Percentiles rank a stretch among this genome's conserved stretches.
phyloP scores from a whole-genome alignment of 2,113 vertebrate genomes.

The Amblyopsis rosae region DNA sequence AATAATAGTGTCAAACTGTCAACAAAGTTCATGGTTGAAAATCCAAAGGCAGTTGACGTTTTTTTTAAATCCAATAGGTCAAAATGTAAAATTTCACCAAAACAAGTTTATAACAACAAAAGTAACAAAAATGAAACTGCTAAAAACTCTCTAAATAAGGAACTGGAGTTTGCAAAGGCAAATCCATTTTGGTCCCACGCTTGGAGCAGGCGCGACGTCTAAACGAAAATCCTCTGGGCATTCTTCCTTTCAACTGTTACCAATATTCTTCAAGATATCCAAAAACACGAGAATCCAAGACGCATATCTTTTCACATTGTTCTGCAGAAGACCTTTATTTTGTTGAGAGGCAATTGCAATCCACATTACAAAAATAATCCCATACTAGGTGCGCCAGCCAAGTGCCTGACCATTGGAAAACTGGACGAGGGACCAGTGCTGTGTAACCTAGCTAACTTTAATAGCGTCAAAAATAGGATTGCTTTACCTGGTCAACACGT shows the following conservation, averaged over 20 bases:
- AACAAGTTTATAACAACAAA: constrained; percentile 53
- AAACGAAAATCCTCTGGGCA: constrained; percentile 52
- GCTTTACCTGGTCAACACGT: no score
- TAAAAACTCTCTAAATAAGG: constrained; percentile 60
- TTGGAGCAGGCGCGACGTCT: constrained; percentile 43
- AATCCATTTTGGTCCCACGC: constrained; percentile 71
- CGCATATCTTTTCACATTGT: constrained; percentile 73
- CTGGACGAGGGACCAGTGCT: neutral
- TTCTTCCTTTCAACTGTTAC: constrained; percentile 73
- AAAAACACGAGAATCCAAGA: constrained; percentile 77
- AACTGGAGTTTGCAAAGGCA: constrained; percentile 55
- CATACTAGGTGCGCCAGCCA: constrained; percentile 67
- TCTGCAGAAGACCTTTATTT: constrained; percentile 61
- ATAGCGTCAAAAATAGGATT: no score
- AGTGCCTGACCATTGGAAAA: constrained; percentile 58
- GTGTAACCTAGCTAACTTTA: no score
- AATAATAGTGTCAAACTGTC: constrained; percentile 81
- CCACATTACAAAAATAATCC: constrained; percentile 79
- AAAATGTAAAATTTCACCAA: constrained; percentile 60
- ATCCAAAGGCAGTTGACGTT: constrained; percentile 61
- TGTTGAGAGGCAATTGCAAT: constrained; percentile 64
- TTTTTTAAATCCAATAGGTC: constrained; percentile 70
- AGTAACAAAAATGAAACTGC: constrained; percentile 56
- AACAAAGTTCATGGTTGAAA: constrained; percentile 82
- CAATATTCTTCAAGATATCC: constrained; percentile 77